These are phyloP conservation scores for Gobio gobio DNA, from an alignment of 2,113 vertebrate genomes.

Conservation along the genomic window DNA sequence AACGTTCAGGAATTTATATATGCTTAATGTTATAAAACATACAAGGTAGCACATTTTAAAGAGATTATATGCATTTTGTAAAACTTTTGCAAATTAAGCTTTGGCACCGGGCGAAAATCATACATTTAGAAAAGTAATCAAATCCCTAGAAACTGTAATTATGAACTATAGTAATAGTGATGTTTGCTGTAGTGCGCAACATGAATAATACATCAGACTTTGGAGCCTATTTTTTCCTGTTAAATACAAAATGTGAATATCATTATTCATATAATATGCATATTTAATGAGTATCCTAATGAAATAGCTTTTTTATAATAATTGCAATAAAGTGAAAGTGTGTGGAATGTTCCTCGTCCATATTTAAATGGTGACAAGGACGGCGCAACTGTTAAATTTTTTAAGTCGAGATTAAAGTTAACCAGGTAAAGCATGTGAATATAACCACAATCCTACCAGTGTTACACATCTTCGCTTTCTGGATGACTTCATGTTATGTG, in stretches of 20 bases:
- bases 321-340: neutral
- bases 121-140: neutral
- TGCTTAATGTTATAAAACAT: too few species aligned
- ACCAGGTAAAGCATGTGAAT: neutral
- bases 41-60: too few species aligned
- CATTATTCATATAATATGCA: conserved; percentile 23
- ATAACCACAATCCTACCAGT: neutral
- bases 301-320: neutral
- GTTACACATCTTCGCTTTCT: neutral
- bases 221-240: neutral
- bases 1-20: too few species aligned
- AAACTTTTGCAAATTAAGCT: too few species aligned
- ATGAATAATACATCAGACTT: conserved; percentile 21
- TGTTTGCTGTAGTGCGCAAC: neutral
- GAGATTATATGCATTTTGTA: too few species aligned
- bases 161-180: neutral
- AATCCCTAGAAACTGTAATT: neutral
- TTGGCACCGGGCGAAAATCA: neutral
- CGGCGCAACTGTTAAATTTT: neutral
- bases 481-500: neutral
- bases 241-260: neutral
- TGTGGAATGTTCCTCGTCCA: neutral
- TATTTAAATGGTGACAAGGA: neutral
- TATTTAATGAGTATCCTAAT: conserved; percentile 18
- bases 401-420: neutral